Base-by-base conservation (phyloP, 2,113 vertebrate genomes). In the Leptobrachium ailaonicum region DNA sequence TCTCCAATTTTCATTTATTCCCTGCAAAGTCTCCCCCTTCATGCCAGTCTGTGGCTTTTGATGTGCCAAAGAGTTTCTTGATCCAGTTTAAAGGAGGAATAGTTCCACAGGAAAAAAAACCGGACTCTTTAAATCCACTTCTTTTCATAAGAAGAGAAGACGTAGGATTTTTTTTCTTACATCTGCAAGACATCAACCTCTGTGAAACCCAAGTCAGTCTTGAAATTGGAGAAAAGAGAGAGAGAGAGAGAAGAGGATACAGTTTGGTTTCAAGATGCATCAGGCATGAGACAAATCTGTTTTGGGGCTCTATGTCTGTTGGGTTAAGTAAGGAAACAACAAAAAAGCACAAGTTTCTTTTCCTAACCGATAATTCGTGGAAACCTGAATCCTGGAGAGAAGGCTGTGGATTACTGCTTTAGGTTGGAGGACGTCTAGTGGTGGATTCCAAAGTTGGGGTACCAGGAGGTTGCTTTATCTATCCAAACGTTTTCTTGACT, bases 181-280 rank as follows among this genome's bases (percentile, higher is more conserved):
- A 94, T 95, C 94, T 94, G 94, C 87, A 91, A 94, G 92, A 89
- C 91, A 92, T 93, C 90, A 91, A 87, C 89, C 87, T 86, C 87
- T 87, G 88, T 86, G 83, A 87, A 89, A 88, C 85, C 75, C 84
- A 85, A 87, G 88, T 91, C 92, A 90, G 91, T 89, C 91, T 84
- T 85, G 87, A 86, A 91, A 90, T 86, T 90, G 87, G 85, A 8
- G 79, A 85, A 73, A 74, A 56, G 13, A 41, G 41, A 47, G 73
- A 62, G 20, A 82, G 83, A 85, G 74, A 83, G 85, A 83, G 13
- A 14, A 54, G 45, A 41, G 47, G 84, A 76, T 82, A n/a, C 83
- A 76, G 70, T 88, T 84, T 83, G 56, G 13, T 83, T 84, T 84
- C 87, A 89, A 88, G 86, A 88, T 87, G 86, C 84, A 87, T 85